phyloP scores from a whole-genome alignment of 2,888 invertebrate species.

The Drosophila bunnanda region DNA sequence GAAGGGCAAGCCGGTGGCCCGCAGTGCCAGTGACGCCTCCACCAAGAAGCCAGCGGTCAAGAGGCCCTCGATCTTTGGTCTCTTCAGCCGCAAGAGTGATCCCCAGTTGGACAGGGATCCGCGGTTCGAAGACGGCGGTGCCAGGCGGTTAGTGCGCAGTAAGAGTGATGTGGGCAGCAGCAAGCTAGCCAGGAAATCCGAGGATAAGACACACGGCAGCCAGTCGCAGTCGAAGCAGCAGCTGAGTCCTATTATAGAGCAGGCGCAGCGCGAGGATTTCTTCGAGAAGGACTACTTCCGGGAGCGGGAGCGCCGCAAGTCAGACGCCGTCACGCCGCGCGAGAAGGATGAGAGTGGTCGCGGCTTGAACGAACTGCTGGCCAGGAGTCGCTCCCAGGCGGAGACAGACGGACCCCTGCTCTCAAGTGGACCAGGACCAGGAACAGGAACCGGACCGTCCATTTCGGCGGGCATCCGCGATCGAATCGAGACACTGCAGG shows the following conservation, averaged over 20 bases:
- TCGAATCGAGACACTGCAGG: conserved; percentile 74
- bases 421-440: conserved; percentile 33
- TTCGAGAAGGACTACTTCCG: conserved; percentile 84
- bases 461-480: conserved; percentile 85
- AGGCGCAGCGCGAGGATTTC: conserved; percentile 89
- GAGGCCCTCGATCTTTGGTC: conserved; percentile 88
- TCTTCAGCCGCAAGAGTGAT: conserved; percentile 87
- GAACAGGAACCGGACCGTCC: conserved; percentile 6
- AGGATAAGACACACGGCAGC: conserved; percentile 31
- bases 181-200: conserved; percentile 79
- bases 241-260: conserved; percentile 92
- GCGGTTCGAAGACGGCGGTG: conserved; percentile 86
- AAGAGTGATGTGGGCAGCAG: conserved; percentile 87
- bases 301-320: conserved; percentile 82
- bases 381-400: conserved; percentile 76
- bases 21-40: conserved; percentile 87
- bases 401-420: conserved; percentile 85
- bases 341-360: conserved; percentile 82
- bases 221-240: conserved; percentile 85
- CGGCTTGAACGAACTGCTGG: conserved; percentile 76
- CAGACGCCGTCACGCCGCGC: conserved; percentile 82
- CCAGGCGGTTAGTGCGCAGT: conserved; percentile 86
- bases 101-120: conserved; percentile 82
- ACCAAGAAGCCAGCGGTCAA: conserved; percentile 84
- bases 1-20: conserved; percentile 85